Evolutionary conservation across 1,140 invertebrate species (phyloP).

Genomic region (Agrilus planipennis): DNA sequence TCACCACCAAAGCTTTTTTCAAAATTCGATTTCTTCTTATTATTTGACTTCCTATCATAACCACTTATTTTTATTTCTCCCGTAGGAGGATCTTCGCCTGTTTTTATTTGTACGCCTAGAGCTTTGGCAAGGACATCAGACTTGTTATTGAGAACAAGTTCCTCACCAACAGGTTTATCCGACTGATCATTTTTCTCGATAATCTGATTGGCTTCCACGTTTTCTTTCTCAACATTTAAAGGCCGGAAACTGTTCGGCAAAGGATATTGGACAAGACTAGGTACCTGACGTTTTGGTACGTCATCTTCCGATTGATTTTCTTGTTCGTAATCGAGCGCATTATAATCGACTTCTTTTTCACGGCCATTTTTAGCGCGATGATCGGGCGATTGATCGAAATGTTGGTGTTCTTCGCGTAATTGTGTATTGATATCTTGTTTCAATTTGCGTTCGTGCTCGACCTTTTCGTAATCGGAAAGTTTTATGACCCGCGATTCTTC

Average conservation of each 20-base stretch:
- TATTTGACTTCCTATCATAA: conserved; percentile 17
- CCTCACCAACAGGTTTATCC: conserved; percentile 15
- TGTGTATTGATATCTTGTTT: conserved; percentile 40
- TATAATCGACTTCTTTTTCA: conserved; percentile 32
- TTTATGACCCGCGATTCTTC: conserved; percentile 73
- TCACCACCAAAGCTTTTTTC: conserved; percentile 3
- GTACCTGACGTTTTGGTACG: conserved; percentile 23
- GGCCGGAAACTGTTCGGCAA: conserved; percentile 18
- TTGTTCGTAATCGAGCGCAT: conserved; percentile 37
- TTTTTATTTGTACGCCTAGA: conserved; percentile 35
- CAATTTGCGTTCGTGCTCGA: conserved; percentile 48
- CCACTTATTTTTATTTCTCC: conserved; percentile 25
- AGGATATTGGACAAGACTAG: conserved; percentile 33
- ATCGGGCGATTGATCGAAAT: conserved; percentile 6
- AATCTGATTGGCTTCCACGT: not conserved
- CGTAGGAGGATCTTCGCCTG: conserved; percentile 26
- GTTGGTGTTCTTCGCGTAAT: conserved; percentile 3
- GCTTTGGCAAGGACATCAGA: conserved; percentile 35
- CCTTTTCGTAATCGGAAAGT: conserved; percentile 64
- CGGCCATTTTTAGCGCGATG: not conserved
- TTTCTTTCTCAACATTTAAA: conserved; percentile 3
- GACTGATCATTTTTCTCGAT: conserved; percentile 1
- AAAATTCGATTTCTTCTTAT: too few relatives aligned
- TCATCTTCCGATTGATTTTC: conserved; percentile 27
- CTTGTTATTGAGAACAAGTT: conserved; percentile 17